phyloP scores from a whole-genome alignment of 2,888 invertebrate genomes.

The Eupithecia subfuscata region DNA sequence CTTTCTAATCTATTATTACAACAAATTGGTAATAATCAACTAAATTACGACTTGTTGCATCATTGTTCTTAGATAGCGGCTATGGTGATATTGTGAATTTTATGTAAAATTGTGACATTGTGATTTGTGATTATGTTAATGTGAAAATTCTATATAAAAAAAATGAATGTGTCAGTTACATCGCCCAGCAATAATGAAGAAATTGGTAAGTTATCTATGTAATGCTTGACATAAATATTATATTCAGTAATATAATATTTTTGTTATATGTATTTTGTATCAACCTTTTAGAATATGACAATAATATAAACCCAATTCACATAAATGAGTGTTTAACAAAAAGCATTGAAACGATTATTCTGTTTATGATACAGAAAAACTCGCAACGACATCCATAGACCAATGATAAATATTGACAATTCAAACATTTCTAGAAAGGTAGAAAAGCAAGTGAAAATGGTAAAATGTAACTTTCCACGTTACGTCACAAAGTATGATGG shows the following conservation, averaged over 20 bases:
- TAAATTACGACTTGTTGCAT: conserved; percentile 37
- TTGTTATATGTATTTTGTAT: too few relatives aligned
- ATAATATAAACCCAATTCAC: too few relatives aligned
- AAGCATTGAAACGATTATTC: too few relatives aligned
- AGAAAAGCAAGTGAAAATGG: conserved; percentile 29
- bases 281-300: too few relatives aligned
- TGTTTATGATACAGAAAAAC: not conserved
- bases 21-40: conserved; percentile 41
- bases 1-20: conserved; percentile 40
- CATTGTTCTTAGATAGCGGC: conserved; percentile 39
- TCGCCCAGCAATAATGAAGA: conserved; percentile 64
- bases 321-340: too few relatives aligned
- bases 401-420: not conserved
- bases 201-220: conserved; percentile 66
- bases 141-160: conserved; percentile 43
- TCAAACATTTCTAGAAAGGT: conserved; percentile 6
- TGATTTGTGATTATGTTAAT: conserved; percentile 14
- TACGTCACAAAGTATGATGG: conserved; percentile 32
- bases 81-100: not conserved
- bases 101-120: conserved; percentile 45
- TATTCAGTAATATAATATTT: not conserved
- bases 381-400: not conserved
- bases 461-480: conserved; percentile 29
- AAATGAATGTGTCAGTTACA: conserved; percentile 69
- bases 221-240: not conserved